These are phyloP conservation scores for Tetrax tetrax DNA, from an alignment of 2,113 vertebrate genomes.

Conservation along the genomic window DNA sequence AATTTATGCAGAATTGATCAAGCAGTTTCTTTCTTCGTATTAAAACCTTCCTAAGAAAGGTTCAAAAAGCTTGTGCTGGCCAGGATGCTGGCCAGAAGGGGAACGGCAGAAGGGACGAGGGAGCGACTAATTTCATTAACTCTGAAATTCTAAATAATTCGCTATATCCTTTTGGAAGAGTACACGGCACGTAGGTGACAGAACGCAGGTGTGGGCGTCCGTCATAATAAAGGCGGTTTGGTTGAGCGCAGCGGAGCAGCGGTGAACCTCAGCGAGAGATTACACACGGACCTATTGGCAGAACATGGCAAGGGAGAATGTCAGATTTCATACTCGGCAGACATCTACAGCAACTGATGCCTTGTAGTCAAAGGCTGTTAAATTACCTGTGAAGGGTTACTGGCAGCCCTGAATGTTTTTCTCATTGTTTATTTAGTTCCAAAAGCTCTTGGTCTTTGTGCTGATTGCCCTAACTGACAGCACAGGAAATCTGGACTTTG, in stretches of 20 bases:
- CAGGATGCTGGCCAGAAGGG: not conserved
- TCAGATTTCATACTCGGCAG: slow-evolving; percentile 75
- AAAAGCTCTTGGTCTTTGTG: slow-evolving; percentile 77
- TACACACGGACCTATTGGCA: slow-evolving; percentile 42
- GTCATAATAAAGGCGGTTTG: slow-evolving; percentile 32
- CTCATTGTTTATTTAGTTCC: slow-evolving; percentile 81
- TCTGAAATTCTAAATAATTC: not conserved
- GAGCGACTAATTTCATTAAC: not conserved
- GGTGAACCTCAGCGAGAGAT: slow-evolving; percentile 41
- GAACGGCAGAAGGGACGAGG: not conserved
- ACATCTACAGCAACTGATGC: slow-evolving; percentile 75
- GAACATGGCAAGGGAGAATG: slow-evolving; percentile 72
- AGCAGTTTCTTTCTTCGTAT: not conserved
- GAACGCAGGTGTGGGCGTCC: slow-evolving; percentile 38
- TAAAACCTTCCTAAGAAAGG: not conserved
- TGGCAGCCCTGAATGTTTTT: slow-evolving; percentile 76
- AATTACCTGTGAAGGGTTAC: slow-evolving; percentile 80
- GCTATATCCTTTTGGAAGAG: not conserved
- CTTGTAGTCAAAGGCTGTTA: slow-evolving; percentile 76
- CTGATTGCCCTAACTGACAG: slow-evolving; percentile 78
- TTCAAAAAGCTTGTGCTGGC: not conserved
- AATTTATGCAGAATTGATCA: not conserved
- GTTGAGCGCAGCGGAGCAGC: slow-evolving; percentile 23
- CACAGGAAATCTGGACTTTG: slow-evolving; percentile 79
- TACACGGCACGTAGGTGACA: not conserved